Base-by-base conservation (phyloP, 2,888 invertebrate species). In the Zygaena filipendulae region DNA sequence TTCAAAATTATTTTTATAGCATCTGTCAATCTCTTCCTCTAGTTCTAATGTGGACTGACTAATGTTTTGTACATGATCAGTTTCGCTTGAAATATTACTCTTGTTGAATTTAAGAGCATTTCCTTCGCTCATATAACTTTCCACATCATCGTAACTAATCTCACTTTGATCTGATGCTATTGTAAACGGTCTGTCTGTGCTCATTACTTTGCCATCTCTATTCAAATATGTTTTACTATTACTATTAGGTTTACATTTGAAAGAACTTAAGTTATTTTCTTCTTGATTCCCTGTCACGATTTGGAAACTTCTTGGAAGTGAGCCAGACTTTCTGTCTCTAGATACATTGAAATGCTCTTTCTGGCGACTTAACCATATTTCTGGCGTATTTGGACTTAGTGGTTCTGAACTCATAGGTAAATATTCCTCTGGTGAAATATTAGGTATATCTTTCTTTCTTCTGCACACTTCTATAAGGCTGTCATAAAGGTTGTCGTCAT, bases 301-400 rank as follows among this genome's bases (percentile, higher is more conserved):
- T 62, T 90, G 90, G 46, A 91, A 91, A 47, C 90, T 90, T 43
- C 91, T 80, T 0, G 91, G 91, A 29, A 91, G 59, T 1, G 91
- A 91, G 11, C 90, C 91, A 8, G 89, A 87, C 57, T 91, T 91
- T 50, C 85, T 84, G 28, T 81, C 80, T 28, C 83, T 80, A 1
- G 84, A 83, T 3, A 84, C 84, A 24, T 85, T 87, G 29, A 90
- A 77, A 49, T 87, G 86, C 43, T 86, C 86, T 40, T 85, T 84
- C 42, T 89, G 86, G 29, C 87, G 84, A 40, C 86, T 87, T 12
- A 88, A 55, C 88, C 89, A 89, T 32, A 87, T 84, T 30, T 87
- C 86, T 3, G 87, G 87, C 3, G 83, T 74, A 13, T 84, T 88
- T 1, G 88, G 87, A 39, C 70, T 77, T 36, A 75, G 67, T 27